phyloP scores from a whole-genome alignment of 2,888 invertebrate species.

The Leucania comma region DNA sequence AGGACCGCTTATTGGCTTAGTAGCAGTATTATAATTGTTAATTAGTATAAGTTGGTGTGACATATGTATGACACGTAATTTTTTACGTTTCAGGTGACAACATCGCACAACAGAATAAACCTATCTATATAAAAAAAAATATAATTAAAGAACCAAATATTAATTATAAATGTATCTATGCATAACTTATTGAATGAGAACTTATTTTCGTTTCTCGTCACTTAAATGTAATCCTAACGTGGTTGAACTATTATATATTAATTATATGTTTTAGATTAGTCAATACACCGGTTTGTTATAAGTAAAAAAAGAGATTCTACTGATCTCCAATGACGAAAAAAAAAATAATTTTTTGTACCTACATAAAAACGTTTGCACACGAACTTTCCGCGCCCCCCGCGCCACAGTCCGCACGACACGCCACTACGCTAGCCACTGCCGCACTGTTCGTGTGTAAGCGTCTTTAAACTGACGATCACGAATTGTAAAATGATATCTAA shows the following conservation, averaged over 20 bases:
- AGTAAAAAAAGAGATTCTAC: constrained; percentile 68
- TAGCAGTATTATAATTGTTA: constrained; percentile 32
- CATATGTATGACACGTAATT: constrained; percentile 52
- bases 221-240: constrained; percentile 73
- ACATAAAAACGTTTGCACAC: constrained; percentile 60
- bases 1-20: no score
- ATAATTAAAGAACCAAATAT: constrained; percentile 89
- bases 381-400: constrained; percentile 36
- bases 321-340: constrained; percentile 67
- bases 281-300: constrained; percentile 66
- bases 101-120: constrained; percentile 80
- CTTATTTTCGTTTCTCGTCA: constrained; percentile 71
- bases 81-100: constrained; percentile 76
- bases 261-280: constrained; percentile 74
- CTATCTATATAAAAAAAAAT: constrained; percentile 72
- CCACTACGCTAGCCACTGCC: constrained; percentile 36
- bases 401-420: constrained; percentile 38
- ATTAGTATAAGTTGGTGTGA: constrained; percentile 17
- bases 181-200: constrained; percentile 86
- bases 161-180: constrained; percentile 84
- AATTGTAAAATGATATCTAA: constrained; percentile 64
- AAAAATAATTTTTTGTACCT: constrained; percentile 63
- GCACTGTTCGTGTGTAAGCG: constrained; percentile 58
- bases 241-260: constrained; percentile 78
- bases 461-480: constrained; percentile 62